phyloP scores from a whole-genome alignment of 1,140 invertebrate species.

The Pseudomyrmex concolor region DNA sequence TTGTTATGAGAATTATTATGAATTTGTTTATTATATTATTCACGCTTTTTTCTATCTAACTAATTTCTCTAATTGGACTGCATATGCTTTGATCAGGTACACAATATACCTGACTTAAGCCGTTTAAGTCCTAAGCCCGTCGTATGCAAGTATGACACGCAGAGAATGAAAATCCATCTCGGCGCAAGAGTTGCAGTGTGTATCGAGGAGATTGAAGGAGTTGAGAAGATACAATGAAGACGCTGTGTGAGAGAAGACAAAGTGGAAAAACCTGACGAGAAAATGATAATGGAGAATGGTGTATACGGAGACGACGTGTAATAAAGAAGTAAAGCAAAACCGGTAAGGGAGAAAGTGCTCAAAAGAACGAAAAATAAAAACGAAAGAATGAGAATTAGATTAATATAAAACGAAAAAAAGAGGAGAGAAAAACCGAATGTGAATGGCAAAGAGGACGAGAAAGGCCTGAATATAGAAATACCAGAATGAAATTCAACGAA shows the following conservation, averaged over 20 bases:
- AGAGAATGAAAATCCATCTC: constrained; percentile 49
- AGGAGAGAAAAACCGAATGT: neutral
- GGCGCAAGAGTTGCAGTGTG: constrained; percentile 30
- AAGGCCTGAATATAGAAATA: neutral
- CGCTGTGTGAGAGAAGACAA: constrained; percentile 38
- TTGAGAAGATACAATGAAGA: constrained; percentile 38
- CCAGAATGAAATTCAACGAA: constrained; percentile 36
- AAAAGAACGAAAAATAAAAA: constrained; percentile 53
- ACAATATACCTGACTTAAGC: constrained; percentile 23
- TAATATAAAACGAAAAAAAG: neutral
- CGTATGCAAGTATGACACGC: constrained; percentile 32
- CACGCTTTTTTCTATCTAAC: neutral
- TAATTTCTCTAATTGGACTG: constrained; percentile 14
- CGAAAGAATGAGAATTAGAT: constrained; percentile 32
- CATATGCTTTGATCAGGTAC: neutral
- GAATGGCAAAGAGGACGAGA: neutral
- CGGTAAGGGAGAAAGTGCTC: neutral
- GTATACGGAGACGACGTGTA: constrained; percentile 29
- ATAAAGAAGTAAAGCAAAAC: constrained; percentile 50
- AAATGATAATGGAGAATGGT: constrained; percentile 34
- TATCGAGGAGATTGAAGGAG: constrained; percentile 50
- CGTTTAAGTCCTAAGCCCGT: constrained; percentile 43
- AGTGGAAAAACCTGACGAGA: constrained; percentile 61
- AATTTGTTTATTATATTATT: neutral
- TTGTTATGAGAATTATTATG: too few relatives aligned